Evolutionary conservation across 64 coral and sea anemone genomes (phyloP).

Genomic region (Platygyra sinensis): DNA sequence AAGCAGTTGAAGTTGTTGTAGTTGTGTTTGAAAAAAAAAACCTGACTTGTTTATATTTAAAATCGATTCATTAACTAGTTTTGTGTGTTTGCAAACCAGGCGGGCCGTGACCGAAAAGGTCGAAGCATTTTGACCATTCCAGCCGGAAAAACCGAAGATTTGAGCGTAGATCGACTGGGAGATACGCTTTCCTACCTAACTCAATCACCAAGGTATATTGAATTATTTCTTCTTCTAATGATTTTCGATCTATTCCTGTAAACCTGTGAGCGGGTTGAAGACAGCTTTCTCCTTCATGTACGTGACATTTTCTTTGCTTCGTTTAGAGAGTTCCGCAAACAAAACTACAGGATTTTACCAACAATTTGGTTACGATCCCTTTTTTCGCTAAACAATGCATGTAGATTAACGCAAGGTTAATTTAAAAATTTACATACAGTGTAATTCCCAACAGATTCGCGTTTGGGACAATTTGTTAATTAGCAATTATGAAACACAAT

Average conservation of each 20-base stretch:
- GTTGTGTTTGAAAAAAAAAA: not conserved
- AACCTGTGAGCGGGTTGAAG: not conserved
- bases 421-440: constrained; percentile 1
- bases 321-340: constrained; percentile 3
- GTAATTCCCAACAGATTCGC: not conserved
- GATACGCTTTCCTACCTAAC: constrained; percentile 78
- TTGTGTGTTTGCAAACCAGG: constrained; percentile 40
- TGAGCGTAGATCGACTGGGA: constrained; percentile 68
- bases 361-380: not conserved
- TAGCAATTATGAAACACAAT: not conserved
- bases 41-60: constrained; percentile 10
- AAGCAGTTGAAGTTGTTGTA: not conserved
- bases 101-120: constrained; percentile 79
- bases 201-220: constrained; percentile 86
- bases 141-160: constrained; percentile 79
- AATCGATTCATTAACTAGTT: constrained; percentile 24
- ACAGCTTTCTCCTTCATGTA: not conserved
- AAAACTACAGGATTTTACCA: not conserved
- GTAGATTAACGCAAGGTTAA: not conserved
- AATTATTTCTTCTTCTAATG: not conserved
- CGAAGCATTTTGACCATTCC: constrained; percentile 80
- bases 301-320: constrained; percentile 5
- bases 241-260: not conserved
- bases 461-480: not conserved
- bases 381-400: not conserved